A percentile compares a stretch with the other conserved stretches of the same genome.
Evolutionary conservation across 2,113 vertebrate species (phyloP).

Genomic region (Shinisaurus crocodilurus): DNA sequence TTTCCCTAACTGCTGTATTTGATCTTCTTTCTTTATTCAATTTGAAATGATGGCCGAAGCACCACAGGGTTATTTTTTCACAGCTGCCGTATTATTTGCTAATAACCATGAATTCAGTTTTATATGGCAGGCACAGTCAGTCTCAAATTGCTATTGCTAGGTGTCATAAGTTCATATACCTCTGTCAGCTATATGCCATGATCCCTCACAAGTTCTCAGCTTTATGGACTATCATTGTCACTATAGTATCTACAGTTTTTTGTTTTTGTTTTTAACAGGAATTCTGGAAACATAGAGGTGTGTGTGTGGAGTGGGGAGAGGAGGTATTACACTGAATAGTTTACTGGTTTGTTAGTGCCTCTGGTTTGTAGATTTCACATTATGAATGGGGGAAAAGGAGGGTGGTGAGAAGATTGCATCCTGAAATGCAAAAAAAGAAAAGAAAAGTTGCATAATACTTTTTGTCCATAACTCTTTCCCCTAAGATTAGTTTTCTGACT

Average conservation of each 20-base stretch:
- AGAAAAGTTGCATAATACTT: not conserved
- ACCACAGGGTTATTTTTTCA: not conserved
- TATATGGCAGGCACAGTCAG: not conserved
- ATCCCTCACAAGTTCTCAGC: not conserved
- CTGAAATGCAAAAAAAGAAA: not conserved
- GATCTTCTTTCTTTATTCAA: not conserved
- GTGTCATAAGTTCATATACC: not conserved
- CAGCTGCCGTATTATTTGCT: not conserved
- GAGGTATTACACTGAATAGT: not conserved
- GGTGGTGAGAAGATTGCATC: not conserved
- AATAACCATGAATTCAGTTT: slow-evolving; percentile 2
- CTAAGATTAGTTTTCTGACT: not conserved
- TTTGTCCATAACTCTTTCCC: not conserved
- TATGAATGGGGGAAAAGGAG: not conserved
- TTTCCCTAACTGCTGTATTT: not conserved
- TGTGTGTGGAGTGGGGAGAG: too few species aligned
- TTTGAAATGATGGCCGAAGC: not conserved
- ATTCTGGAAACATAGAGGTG: not conserved
- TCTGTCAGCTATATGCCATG: not conserved
- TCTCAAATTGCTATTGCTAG: not conserved
- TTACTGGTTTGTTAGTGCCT: not conserved
- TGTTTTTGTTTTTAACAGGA: not conserved
- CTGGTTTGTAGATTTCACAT: not conserved
- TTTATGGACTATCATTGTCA: not conserved
- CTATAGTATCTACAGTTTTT: too few species aligned